Conservation (phyloP, 2,113 vertebrate species). For the Ceuthmochares aereus region DNA sequence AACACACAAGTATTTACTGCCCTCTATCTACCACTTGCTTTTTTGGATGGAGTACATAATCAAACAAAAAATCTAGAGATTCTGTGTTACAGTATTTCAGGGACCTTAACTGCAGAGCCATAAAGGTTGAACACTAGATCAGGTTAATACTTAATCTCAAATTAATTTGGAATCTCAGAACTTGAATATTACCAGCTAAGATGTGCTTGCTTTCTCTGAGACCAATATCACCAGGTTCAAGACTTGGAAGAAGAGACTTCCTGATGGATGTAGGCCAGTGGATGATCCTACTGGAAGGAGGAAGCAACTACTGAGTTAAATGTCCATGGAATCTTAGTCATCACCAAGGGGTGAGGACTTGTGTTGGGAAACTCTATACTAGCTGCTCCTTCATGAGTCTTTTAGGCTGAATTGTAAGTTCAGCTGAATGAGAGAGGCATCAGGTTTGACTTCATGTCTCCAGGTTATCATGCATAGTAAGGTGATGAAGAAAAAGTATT, state of each 20-base stretch:
- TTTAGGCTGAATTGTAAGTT: neutral
- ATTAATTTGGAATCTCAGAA: neutral
- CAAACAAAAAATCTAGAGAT: neutral
- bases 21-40: neutral
- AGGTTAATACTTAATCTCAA: neutral
- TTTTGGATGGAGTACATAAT: neutral
- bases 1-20: neutral
- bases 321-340: neutral
- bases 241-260: neutral
- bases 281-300: neutral
- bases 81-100: accelerated
- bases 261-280: accelerated
- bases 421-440: neutral
- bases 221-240: neutral
- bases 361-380: neutral
- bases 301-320: neutral
- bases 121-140: neutral
- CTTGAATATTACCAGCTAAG: neutral
- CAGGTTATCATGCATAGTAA: neutral
- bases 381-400: neutral
- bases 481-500: neutral
- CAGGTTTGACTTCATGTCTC: neutral
- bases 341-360: neutral
- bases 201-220: neutral
- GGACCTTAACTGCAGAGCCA: neutral